Conservation (phyloP, 2,888 invertebrate genomes). For the Tinea semifulvella region DNA sequence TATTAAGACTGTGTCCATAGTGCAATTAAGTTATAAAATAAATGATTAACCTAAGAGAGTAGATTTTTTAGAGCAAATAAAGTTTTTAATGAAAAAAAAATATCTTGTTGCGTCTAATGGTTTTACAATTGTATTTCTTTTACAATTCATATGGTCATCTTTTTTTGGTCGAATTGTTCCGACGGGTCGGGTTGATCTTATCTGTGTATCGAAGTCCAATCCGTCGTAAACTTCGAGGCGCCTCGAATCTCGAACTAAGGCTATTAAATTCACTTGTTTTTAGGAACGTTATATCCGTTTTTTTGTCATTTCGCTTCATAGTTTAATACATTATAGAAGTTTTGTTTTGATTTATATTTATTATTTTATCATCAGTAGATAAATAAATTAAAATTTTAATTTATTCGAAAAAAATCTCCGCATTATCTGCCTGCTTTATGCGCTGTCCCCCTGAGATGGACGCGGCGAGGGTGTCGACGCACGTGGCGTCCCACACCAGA, state of each 20-base stretch:
- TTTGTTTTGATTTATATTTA: neutral
- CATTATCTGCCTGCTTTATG: too few relatives aligned
- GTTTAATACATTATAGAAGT: neutral
- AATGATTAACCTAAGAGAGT: too few relatives aligned
- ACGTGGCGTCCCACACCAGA: too few relatives aligned
- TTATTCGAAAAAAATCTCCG: too few relatives aligned
- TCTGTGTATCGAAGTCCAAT: constrained; percentile 14
- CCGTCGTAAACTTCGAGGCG: constrained; percentile 16
- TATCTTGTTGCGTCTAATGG: constrained; percentile 7
- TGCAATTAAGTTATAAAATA: too few relatives aligned
- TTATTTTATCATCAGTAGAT: too few relatives aligned
- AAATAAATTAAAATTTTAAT: too few relatives aligned
- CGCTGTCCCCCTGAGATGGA: too few relatives aligned
- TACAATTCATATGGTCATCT: constrained; percentile 8
- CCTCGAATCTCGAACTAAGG: constrained; percentile 13
- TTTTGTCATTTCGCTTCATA: constrained; percentile 1
- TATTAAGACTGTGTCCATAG: too few relatives aligned
- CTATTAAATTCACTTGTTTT: constrained; percentile 15
- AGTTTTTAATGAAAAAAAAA: constrained; percentile 3
- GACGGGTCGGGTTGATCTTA: constrained; percentile 15
- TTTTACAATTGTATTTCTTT: constrained; percentile 13
- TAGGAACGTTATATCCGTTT: constrained; percentile 7
- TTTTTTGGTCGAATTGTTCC: constrained; percentile 11
- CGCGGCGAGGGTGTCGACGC: too few relatives aligned
- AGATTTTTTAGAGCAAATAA: constrained; percentile 3